Evolutionary conservation across 2,888 invertebrate genomes (phyloP).

Genomic region (Folsomia candida): DNA sequence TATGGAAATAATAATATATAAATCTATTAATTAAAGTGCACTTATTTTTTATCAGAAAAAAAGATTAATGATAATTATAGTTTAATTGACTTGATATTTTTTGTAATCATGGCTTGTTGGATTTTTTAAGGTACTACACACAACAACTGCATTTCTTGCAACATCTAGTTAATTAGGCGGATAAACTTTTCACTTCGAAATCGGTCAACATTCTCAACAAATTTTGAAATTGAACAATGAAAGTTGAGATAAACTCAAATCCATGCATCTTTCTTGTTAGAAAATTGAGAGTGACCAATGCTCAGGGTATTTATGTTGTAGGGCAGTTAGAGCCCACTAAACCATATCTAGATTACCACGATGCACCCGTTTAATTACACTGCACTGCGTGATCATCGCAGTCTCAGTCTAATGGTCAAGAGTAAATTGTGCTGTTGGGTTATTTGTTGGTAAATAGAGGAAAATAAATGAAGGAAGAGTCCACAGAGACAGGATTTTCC

Average conservation of each 20-base stretch:
- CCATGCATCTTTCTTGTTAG: no score
- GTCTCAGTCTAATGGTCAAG: not conserved
- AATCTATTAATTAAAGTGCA: not conserved
- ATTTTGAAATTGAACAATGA: not conserved
- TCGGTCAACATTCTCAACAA: not conserved
- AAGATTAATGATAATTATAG: not conserved
- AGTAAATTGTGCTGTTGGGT: not conserved
- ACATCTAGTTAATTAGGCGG: not conserved
- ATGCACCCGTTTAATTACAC: not conserved
- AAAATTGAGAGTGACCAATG: not conserved
- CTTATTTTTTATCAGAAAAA: not conserved
- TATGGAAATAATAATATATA: not conserved
- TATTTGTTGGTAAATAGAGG: not conserved
- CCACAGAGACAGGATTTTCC: not conserved
- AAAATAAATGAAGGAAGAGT: not conserved
- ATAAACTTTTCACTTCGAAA: conserved; percentile 15
- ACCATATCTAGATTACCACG: not conserved
- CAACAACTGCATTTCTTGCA: not conserved
- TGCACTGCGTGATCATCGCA: not conserved
- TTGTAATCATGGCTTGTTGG: not conserved
- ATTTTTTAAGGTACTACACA: no score
- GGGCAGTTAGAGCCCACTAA: not conserved
- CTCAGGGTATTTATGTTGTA: not conserved
- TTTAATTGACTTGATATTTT: not conserved
- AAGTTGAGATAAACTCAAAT: not conserved